Evolutionary conservation across 1,140 invertebrate genomes (phyloP).

Genomic region (Caenorhabditis tropicalis): DNA sequence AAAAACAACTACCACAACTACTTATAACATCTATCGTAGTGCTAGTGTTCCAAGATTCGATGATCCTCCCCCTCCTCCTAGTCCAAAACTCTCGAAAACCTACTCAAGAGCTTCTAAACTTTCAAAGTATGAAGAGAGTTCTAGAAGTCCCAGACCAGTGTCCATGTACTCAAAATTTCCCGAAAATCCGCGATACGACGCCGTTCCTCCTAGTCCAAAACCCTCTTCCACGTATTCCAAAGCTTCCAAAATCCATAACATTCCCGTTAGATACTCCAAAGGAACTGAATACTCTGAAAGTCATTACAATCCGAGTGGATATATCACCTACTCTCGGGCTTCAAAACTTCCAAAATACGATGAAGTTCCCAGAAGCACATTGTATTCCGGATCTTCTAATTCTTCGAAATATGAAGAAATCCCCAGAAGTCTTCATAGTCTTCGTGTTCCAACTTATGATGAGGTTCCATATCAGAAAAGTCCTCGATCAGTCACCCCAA

Average conservation of each 20-base stretch:
- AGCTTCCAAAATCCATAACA: not conserved
- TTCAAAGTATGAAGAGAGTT: not conserved
- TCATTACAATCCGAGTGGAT: not conserved
- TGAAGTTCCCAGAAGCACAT: not conserved
- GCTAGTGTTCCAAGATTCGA: not conserved
- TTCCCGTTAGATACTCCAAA: not conserved
- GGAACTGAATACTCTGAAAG: not conserved
- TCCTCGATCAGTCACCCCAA: not conserved
- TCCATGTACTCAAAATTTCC: not conserved
- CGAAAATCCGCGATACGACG: not conserved
- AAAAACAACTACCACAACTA: not conserved
- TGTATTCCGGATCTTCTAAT: not conserved
- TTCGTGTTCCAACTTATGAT: not conserved
- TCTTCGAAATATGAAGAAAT: not conserved
- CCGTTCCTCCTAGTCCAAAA: not conserved
- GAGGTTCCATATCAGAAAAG: not conserved
- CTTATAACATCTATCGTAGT: not conserved
- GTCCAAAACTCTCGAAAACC: not conserved
- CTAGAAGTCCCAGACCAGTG: not conserved
- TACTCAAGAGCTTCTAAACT: not conserved
- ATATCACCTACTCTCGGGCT: not conserved
- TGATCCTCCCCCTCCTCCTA: not conserved
- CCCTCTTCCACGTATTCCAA: not conserved
- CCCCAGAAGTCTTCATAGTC: not conserved
- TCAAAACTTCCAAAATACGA: not conserved